A percentile compares a stretch with the other conserved stretches of the same genome.
Conservation (phyloP, 2,888 invertebrate genomes). For the Dasypolia templi region DNA sequence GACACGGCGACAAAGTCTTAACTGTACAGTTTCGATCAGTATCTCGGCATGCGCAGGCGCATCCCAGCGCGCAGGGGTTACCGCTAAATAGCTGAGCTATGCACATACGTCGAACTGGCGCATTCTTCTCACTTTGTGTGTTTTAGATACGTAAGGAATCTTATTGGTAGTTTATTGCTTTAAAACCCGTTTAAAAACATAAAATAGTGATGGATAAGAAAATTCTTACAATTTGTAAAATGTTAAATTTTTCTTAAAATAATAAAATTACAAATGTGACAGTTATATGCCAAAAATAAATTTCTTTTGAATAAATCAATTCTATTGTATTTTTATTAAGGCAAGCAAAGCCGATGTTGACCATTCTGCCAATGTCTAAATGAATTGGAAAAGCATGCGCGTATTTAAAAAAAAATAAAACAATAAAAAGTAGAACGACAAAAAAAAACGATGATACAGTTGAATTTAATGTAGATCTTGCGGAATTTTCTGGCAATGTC, state of each 20-base stretch:
- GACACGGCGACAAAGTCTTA: conserved; percentile 72
- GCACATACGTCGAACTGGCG: conserved; percentile 59
- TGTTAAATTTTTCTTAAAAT: background rate
- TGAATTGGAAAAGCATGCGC: no score
- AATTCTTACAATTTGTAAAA: background rate
- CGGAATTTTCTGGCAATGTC: background rate
- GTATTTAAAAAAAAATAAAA: no score
- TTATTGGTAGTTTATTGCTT: conserved; percentile 11
- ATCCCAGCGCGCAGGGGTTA: conserved; percentile 63
- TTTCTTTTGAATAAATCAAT: no score
- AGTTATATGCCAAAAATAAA: background rate
- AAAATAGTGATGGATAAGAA: background rate
- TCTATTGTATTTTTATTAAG: no score
- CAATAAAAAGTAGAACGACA: no score
- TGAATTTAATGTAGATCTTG: no score
- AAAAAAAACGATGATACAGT: no score
- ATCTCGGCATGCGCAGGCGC: conserved; percentile 72
- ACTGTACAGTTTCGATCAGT: conserved; percentile 82
- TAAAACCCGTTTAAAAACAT: background rate
- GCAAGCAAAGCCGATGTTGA: no score
- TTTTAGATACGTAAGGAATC: conserved; percentile 46
- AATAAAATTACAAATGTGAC: background rate
- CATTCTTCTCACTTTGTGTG: conserved; percentile 50
- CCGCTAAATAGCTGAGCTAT: conserved; percentile 65
- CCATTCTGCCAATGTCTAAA: no score